Conservation (phyloP, 2,113 vertebrate genomes). For the Pica pica region DNA sequence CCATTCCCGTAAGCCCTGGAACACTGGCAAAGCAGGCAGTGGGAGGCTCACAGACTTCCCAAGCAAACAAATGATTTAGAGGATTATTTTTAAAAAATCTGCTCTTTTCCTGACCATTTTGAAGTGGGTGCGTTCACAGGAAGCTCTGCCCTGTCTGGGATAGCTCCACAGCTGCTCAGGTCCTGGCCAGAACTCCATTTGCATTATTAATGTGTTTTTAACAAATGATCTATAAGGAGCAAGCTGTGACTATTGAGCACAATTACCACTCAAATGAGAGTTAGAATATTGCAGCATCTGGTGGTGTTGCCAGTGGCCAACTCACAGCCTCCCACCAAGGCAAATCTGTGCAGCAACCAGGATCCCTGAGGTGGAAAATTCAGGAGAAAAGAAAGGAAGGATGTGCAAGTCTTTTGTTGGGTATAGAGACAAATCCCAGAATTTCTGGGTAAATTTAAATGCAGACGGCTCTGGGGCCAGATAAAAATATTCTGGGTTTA, state of each 20-base stretch:
- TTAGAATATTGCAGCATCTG: background rate
- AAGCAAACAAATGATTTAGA: background rate
- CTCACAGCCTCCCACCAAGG: background rate
- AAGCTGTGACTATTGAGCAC: background rate
- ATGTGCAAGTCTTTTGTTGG: accelerated
- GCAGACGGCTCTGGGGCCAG: background rate
- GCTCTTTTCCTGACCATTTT: accelerated
- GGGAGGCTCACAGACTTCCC: background rate
- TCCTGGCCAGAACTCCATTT: background rate
- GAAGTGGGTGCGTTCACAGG: accelerated
- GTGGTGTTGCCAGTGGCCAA: background rate
- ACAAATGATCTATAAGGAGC: background rate
- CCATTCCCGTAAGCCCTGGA: background rate
- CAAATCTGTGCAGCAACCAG: background rate
- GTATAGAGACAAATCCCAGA: background rate
- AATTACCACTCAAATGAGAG: background rate
- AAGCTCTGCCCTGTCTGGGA: background rate
- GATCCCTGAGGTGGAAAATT: background rate
- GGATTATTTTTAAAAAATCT: background rate
- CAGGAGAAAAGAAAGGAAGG: background rate
- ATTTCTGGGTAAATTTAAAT: background rate
- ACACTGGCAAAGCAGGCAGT: background rate
- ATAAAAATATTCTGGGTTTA: background rate
- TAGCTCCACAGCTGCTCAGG: background rate
- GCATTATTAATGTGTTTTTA: constrained; percentile 1